Evolutionary conservation across 2,797 vertebrate species (phyloP).

Genomic region (Sebastes aleutianus): DNA sequence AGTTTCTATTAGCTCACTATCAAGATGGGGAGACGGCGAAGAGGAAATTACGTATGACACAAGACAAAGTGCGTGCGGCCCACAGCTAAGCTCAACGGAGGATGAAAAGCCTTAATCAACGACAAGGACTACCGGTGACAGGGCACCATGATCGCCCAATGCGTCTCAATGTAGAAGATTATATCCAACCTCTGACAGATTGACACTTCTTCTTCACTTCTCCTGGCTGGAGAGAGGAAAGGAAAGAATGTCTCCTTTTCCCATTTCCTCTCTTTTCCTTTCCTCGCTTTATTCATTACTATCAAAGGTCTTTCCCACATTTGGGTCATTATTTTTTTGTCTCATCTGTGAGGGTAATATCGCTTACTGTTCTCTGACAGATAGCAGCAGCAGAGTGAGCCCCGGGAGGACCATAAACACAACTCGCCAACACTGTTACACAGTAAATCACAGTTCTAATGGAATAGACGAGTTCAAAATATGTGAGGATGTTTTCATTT

Average conservation of each 20-base stretch:
- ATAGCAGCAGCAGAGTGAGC: slow-evolving; percentile 36
- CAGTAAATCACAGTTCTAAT: slow-evolving; percentile 29
- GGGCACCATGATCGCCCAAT: slow-evolving; percentile 56
- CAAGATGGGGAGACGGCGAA: slow-evolving; percentile 71
- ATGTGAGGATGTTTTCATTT: slow-evolving; percentile 27
- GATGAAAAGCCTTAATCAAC: slow-evolving; percentile 78
- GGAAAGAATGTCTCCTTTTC: not conserved
- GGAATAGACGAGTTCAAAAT: slow-evolving; percentile 2
- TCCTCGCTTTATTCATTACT: slow-evolving; percentile 10
- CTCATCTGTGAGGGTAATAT: slow-evolving; percentile 51
- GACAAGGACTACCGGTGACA: slow-evolving; percentile 63
- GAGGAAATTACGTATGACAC: slow-evolving; percentile 76
- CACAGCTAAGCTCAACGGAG: slow-evolving; percentile 57
- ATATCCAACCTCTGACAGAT: slow-evolving; percentile 59
- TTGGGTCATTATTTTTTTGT: slow-evolving; percentile 40
- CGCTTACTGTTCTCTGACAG: slow-evolving; percentile 40
- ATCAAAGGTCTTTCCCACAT: slow-evolving; percentile 46
- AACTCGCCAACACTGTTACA: slow-evolving; percentile 3
- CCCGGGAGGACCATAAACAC: slow-evolving; percentile 17
- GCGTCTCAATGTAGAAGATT: slow-evolving; percentile 58
- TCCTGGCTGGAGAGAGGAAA: slow-evolving; percentile 27
- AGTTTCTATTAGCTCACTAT: slow-evolving; percentile 79
- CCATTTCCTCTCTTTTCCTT: not conserved
- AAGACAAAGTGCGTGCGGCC: slow-evolving; percentile 65
- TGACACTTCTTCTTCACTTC: slow-evolving; percentile 47